Conservation (phyloP, 1,140 invertebrate species). For the Monomorium pharaonis region DNA sequence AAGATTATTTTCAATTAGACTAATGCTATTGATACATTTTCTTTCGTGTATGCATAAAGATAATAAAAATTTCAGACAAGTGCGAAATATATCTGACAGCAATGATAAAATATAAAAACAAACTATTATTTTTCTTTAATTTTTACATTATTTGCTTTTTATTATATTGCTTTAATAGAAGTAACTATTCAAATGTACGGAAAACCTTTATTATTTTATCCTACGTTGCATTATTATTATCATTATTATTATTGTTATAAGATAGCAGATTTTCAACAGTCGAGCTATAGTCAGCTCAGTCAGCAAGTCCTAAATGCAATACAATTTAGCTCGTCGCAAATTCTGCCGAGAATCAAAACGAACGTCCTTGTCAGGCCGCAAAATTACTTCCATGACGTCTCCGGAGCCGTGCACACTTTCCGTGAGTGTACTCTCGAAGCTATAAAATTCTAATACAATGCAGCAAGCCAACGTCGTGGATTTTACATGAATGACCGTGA, state of each 20-base stretch:
- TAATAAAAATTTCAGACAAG: background rate
- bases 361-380: background rate
- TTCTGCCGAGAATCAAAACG: constrained; percentile 5
- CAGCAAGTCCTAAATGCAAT: background rate
- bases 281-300: background rate
- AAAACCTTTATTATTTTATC: background rate
- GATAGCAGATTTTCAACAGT: background rate
- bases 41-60: background rate
- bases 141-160: too few relatives aligned
- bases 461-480: constrained; percentile 19
- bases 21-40: background rate
- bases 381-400: constrained; percentile 13
- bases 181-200: background rate
- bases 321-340: background rate
- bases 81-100: background rate
- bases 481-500: constrained; percentile 46
- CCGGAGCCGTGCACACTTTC: background rate
- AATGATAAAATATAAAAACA: background rate
- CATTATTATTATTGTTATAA: too few relatives aligned
- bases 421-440: background rate
- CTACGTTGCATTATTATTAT: background rate
- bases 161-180: too few relatives aligned
- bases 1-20: background rate
- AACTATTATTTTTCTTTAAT: too few relatives aligned
- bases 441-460: constrained; percentile 49